Evolutionary conservation across 2,888 invertebrate species (phyloP).

Genomic region (Pandemis heparana): DNA sequence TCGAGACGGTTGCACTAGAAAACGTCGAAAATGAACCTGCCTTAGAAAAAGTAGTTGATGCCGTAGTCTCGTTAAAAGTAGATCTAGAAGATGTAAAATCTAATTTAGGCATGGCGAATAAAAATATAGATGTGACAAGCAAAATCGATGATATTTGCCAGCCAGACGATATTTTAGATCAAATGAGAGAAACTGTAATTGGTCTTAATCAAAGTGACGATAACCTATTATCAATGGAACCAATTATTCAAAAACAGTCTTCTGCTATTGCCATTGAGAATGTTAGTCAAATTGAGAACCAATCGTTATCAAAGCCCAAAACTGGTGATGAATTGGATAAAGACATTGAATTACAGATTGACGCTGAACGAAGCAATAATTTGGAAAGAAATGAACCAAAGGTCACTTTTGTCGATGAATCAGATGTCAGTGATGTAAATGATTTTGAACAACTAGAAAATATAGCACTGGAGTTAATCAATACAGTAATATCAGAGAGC

Average conservation of each 20-base stretch:
- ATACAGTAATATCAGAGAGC: not conserved
- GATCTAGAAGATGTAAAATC: slow-evolving; percentile 13
- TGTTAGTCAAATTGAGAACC: not conserved
- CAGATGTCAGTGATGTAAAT: not conserved
- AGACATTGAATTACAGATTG: not conserved
- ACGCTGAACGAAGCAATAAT: not conserved
- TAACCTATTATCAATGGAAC: not conserved
- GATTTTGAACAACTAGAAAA: not conserved
- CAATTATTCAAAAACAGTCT: not conserved
- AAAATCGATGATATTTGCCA: not conserved
- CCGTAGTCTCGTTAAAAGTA: slow-evolving; percentile 1
- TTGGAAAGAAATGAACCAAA: not conserved
- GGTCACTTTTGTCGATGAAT: not conserved
- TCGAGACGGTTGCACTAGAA: slow-evolving; percentile 14
- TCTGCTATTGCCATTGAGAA: not conserved
- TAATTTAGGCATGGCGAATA: not conserved
- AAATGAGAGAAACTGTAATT: not conserved
- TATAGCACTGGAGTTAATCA: not conserved
- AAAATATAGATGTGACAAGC: not conserved
- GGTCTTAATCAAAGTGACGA: not conserved
- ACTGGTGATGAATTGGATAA: not conserved
- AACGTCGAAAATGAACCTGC: slow-evolving; percentile 2
- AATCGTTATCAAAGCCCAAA: not conserved
- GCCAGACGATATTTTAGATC: not conserved
- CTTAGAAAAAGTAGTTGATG: slow-evolving; percentile 2